Base-by-base conservation (phyloP, 2,888 invertebrate genomes). In the Temnothorax ravouxi region DNA sequence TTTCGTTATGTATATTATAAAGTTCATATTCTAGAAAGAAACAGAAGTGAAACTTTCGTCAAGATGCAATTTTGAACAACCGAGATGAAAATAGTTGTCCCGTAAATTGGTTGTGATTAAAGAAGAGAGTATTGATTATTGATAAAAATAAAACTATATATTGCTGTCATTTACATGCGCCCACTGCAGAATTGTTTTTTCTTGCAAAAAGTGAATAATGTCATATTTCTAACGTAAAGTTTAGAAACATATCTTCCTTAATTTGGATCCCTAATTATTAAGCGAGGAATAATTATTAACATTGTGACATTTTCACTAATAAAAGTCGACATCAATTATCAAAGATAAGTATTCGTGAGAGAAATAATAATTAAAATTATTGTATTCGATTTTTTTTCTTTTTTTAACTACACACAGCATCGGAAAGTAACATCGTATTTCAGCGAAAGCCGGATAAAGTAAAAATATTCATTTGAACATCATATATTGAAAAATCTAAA, bases 1-100 rank as follows among this genome's bases (percentile, higher is more conserved):
- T 54, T 67, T 66, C 52, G 59, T 84, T 64, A 64, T 80, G 64
- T 71, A 38, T 77, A 81, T 84, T 84, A 75, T 71, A 66, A 85
- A 15, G 38, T 50, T 64, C 18, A n/a, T n/a, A 52, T 67, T 47
- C 38, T 44, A 56, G 11, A 56, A 67, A 21, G 18, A 62, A 76
- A 86, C 71, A 38, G n/a, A 41, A n/a, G 5, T 44, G 67, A 29
- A 81, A 83, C 11, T 76, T 84, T 69, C 67, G 76, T 81, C 18
- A 38, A 34, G 74, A 74, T 47, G 25, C 62, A 59, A 84, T 71
- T 64, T 62, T 66, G 9, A 29, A 8, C n/a, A 54, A 34, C 18
- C 29, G 21, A 34, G 18, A n/a, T n/a, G 1, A 34, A 59, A 62
- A 44, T 61, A n/a, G 2, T 8, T 44, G 41, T 41, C 6, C 15